Evolutionary conservation across 2,113 vertebrate genomes (phyloP).

Genomic region (Motacilla tschutschensis): DNA sequence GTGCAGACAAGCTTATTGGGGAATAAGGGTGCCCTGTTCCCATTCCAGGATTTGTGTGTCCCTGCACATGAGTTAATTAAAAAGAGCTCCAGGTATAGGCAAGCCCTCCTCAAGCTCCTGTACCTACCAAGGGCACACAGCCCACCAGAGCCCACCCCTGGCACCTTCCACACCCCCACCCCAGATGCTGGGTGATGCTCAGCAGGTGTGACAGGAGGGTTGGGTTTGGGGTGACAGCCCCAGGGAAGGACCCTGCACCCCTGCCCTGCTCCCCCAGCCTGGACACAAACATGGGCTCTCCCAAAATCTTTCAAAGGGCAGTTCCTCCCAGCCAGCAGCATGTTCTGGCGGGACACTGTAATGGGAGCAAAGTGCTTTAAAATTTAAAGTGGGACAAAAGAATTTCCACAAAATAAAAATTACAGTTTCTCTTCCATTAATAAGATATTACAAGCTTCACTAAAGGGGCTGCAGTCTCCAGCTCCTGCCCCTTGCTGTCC

Average conservation of each 20-base stretch:
- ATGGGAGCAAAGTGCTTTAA: slow-evolving; percentile 27
- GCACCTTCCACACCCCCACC: not conserved
- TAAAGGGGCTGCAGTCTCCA: slow-evolving; percentile 9
- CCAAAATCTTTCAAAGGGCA: not conserved
- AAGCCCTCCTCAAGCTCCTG: not conserved
- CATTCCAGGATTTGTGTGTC: not conserved
- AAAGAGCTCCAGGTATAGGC: not conserved
- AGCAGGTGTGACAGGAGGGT: not conserved
- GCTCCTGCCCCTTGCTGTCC: not conserved
- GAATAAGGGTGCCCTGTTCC: slow-evolving; percentile 40
- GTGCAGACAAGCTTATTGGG: not conserved
- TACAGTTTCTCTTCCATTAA: slow-evolving; percentile 44
- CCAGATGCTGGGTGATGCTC: not conserved
- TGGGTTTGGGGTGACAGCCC: not conserved
- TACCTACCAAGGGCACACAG: not conserved
- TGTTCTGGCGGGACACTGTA: not conserved
- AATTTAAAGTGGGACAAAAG: slow-evolving; percentile 50
- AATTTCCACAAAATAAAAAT: slow-evolving; percentile 51
- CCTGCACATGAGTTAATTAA: not conserved
- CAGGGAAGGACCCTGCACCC: not conserved
- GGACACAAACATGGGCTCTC: not conserved
- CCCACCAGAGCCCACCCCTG: not conserved
- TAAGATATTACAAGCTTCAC: not conserved
- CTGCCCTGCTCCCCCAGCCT: not conserved
- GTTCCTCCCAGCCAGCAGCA: not conserved